Evolutionary conservation across 1,140 invertebrate genomes (phyloP).

Genomic region (Euura saliciscinereae): DNA sequence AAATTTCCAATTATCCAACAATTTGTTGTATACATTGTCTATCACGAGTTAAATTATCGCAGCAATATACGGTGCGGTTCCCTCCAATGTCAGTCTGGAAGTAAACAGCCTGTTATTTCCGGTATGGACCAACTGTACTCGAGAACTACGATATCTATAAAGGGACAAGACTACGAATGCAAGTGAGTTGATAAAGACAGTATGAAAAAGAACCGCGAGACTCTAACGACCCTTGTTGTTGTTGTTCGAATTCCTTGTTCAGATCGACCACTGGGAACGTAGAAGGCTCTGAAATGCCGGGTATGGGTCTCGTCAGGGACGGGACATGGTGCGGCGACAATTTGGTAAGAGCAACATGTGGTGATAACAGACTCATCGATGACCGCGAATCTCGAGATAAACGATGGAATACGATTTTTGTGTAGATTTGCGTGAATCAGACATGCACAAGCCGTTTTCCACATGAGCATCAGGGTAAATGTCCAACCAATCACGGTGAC

Average conservation of each 20-base stretch:
- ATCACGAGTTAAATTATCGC: slow-evolving; percentile 19
- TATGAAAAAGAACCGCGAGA: neutral
- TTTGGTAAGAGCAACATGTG: slow-evolving; percentile 62
- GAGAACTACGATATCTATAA: slow-evolving; percentile 84
- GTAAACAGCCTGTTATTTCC: slow-evolving; percentile 74
- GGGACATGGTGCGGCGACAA: slow-evolving; percentile 92
- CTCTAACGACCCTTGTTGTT: neutral
- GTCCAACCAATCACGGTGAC: slow-evolving; percentile 87
- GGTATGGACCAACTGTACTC: slow-evolving; percentile 83
- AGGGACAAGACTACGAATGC: slow-evolving; percentile 87
- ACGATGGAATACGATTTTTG: slow-evolving; percentile 12
- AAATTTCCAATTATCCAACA: too few species aligned
- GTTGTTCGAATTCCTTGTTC: slow-evolving; percentile 33
- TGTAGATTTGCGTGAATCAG: slow-evolving; percentile 88
- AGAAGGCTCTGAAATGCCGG: slow-evolving; percentile 68
- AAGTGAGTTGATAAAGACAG: slow-evolving; percentile 70
- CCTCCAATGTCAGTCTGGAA: slow-evolving; percentile 88
- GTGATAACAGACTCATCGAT: neutral
- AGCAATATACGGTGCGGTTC: slow-evolving; percentile 90
- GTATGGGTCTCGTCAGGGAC: slow-evolving; percentile 82
- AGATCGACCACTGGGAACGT: slow-evolving; percentile 75
- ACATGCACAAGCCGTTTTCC: slow-evolving; percentile 85
- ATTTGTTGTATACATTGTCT: too few species aligned
- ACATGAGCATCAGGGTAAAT: slow-evolving; percentile 82
- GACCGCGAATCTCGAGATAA: too few species aligned